Base-by-base conservation (phyloP, 2,113 vertebrate species). In the Entomyzon cyanotis region DNA sequence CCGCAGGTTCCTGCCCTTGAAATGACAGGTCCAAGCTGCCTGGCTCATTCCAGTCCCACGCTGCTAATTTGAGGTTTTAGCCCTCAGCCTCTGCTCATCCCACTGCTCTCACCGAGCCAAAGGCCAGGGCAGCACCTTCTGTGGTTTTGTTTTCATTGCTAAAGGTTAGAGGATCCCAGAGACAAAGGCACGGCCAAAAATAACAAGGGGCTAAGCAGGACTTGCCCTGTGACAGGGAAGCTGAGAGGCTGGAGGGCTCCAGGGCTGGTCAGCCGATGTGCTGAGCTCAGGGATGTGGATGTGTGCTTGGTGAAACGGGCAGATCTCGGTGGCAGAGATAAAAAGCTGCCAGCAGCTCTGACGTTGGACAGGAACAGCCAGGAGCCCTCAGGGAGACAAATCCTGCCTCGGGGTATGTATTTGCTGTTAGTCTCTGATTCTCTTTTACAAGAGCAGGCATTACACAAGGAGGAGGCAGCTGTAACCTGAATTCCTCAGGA, bases 101-200 rank as follows among this genome's bases (percentile, higher is more conserved):
- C 4, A 2, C 62, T 84, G 68, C 64, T 88, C 10, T 1, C 69
- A 89, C 73, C 0, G 1, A 95, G 87, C 87, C 91, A 73, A 86
- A 91, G 89, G 52, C 81, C 67, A 35, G 55, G 59, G 46, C 75
- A 88, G 88, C 82, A 84, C 75, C 79, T 42, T 90, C 74, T 76
- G 87, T 28, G 74, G 68, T 49, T 93, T 93, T 92, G 69, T 92
- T 95, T 96, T 52, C 67, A 14, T 39, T 81, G 69, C 69, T 86
- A 55, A 95, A 88, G 87, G 75, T 94, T 67, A 90, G 73, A 94
- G 60, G 44, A 96, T 90, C 93, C 28, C 85, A 68, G 73, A 86
- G 68, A 88, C 60, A 93, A 96, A 96, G 87, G 82, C 88, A 31
- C 25, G 77, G 86, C 84, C 94, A 92, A 94, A 96, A 96, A 84